These are phyloP conservation scores for Scaptomyza polygonia DNA, from an alignment of 2,888 invertebrate genomes.

Conservation along the genomic window DNA sequence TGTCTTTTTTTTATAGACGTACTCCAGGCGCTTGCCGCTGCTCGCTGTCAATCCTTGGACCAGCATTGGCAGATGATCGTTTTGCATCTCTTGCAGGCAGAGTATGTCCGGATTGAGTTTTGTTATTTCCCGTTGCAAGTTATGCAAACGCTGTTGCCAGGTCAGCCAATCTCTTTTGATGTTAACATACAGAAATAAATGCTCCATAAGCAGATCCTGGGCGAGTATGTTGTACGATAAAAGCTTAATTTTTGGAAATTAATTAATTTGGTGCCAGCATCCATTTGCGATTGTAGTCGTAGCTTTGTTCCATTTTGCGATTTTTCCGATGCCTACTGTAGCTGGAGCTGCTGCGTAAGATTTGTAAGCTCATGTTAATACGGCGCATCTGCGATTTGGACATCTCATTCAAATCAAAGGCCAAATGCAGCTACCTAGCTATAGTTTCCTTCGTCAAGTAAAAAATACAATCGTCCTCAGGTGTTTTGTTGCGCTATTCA, in stretches of 20 bases:
- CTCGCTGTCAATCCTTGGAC: conserved; percentile 57
- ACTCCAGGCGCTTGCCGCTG: conserved; percentile 88
- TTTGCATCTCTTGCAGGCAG: conserved; percentile 94
- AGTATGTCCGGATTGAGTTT: conserved; percentile 85
- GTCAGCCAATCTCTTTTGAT: conserved; percentile 86
- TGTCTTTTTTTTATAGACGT: conserved; percentile 93
- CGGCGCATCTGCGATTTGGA: conserved; percentile 49
- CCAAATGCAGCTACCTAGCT: conserved; percentile 10
- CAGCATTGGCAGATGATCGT: conserved; percentile 87
- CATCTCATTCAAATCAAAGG: conserved; percentile 38
- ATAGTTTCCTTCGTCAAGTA: conserved; percentile 1
- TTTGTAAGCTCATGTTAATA: conserved; percentile 15
- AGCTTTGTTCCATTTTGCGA: conserved; percentile 48
- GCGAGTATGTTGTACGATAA: conserved; percentile 95
- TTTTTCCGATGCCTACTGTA: conserved; percentile 13
- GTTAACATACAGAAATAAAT: conserved; percentile 89
- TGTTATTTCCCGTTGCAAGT: conserved; percentile 85
- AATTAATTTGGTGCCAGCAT: conserved; percentile 6
- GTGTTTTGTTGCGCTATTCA: conserved; percentile 40
- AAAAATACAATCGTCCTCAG: conserved; percentile 8
- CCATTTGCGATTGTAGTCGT: conserved; percentile 64
- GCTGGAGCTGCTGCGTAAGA: conserved; percentile 1
- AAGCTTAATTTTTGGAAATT: conserved; percentile 41
- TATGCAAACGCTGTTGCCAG: conserved; percentile 89
- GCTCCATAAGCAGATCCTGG: conserved; percentile 90